Conservation (phyloP, 2,797 vertebrate genomes). For the Bufotes viridis region DNA sequence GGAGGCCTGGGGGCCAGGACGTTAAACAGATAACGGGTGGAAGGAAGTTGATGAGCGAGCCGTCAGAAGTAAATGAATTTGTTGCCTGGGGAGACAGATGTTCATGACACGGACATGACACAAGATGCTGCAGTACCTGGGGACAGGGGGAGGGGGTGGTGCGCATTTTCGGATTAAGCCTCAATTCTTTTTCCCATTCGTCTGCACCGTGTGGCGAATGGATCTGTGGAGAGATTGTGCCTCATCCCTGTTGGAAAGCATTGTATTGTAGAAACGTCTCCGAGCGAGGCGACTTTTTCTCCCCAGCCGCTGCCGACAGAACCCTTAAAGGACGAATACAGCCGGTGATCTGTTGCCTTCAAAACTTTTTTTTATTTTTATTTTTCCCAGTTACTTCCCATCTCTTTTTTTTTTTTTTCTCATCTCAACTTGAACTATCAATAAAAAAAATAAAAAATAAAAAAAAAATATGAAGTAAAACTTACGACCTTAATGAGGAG, state of each 20-base stretch:
- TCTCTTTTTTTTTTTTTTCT: conserved; percentile 23
- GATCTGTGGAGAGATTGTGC: conserved; percentile 42
- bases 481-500: conserved; percentile 39
- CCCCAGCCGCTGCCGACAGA: conserved; percentile 25
- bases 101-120: conserved; percentile 17
- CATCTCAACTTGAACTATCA: conserved; percentile 58
- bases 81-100: conserved; percentile 3
- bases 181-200: conserved; percentile 47
- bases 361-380: conserved; percentile 41
- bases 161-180: conserved; percentile 65
- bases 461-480: conserved; percentile 26
- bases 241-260: conserved; percentile 14
- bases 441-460: conserved; percentile 35
- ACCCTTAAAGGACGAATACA: conserved; percentile 45
- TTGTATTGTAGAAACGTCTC: conserved; percentile 20
- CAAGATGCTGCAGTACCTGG: conserved; percentile 17
- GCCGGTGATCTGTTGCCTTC: conserved; percentile 60
- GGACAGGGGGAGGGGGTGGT: conserved; percentile 43
- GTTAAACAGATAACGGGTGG: conserved; percentile 91
- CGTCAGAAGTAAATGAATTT: conserved; percentile 35
- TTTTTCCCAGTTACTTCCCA: conserved; percentile 11
- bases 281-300: not conserved
- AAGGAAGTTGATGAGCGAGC: conserved; percentile 36
- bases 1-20: conserved; percentile 90
- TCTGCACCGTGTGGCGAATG: conserved; percentile 1